Evolutionary conservation across 2,888 invertebrate genomes (phyloP).

Genomic region (Linnaemya vulpina): DNA sequence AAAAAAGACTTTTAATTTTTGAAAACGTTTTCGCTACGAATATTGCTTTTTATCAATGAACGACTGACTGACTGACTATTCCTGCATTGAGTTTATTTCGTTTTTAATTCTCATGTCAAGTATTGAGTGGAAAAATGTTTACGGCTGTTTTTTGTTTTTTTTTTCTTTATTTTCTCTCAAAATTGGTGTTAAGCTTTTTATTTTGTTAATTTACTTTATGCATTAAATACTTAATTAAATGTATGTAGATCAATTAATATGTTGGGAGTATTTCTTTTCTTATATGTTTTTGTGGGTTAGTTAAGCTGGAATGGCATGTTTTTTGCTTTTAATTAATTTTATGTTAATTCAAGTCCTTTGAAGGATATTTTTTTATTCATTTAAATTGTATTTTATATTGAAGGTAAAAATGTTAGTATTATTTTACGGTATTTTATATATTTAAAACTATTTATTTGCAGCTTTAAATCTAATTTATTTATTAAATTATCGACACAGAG

Average conservation of each 20-base stretch:
- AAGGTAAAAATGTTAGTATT: slow-evolving; percentile 54
- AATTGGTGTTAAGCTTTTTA: slow-evolving; percentile 71
- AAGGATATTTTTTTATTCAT: slow-evolving; percentile 40
- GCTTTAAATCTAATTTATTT: slow-evolving; percentile 30
- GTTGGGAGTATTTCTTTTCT: slow-evolving; percentile 25
- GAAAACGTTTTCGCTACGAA: slow-evolving; percentile 43
- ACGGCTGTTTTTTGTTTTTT: slow-evolving; percentile 23
- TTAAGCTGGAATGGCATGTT: slow-evolving; percentile 61
- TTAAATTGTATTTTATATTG: slow-evolving; percentile 54
- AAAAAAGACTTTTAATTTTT: slow-evolving; percentile 13
- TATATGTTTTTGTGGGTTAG: slow-evolving; percentile 48
- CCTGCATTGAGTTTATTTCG: slow-evolving; percentile 56
- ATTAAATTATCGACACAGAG: background rate
- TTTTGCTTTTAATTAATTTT: slow-evolving; percentile 38
- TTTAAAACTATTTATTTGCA: slow-evolving; percentile 21
- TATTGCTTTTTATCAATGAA: slow-evolving; percentile 67
- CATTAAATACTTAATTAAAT: slow-evolving; percentile 8
- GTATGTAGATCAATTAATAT: slow-evolving; percentile 41
- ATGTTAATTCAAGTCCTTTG: slow-evolving; percentile 15
- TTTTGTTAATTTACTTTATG: slow-evolving; percentile 22
- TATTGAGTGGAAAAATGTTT: slow-evolving; percentile 39
- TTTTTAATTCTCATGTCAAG: slow-evolving; percentile 13
- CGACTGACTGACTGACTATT: too few species aligned
- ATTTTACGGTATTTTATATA: slow-evolving; percentile 11
- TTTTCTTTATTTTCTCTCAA: too few species aligned